Evolutionary conservation across 1,140 invertebrate genomes (phyloP).

Genomic region (Cydia fagiglandana): DNA sequence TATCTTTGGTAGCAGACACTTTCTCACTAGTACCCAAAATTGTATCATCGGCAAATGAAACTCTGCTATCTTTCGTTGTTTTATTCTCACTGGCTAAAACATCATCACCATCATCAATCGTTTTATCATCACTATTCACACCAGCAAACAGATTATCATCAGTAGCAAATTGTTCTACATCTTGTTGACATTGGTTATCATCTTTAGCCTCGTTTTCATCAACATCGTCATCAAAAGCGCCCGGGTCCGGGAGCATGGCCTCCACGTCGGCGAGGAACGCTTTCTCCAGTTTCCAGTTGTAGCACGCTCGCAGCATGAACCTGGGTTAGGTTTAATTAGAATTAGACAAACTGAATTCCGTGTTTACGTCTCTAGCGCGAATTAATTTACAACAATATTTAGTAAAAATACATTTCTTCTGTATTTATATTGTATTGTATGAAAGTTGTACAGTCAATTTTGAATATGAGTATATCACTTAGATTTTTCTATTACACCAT

Average conservation of each 20-base stretch:
- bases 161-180: not conserved
- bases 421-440: too few species aligned
- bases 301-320: slow-evolving; percentile 91
- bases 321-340: not conserved
- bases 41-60: not conserved
- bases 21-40: not conserved
- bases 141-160: not conserved
- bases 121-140: not conserved
- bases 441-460: too few species aligned
- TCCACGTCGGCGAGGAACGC: slow-evolving; percentile 93
- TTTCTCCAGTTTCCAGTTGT: slow-evolving; percentile 95
- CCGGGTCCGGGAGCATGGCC: slow-evolving; percentile 82
- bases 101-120: not conserved
- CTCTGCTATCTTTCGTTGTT: not conserved
- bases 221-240: slow-evolving; percentile 69
- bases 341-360: too few species aligned
- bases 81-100: not conserved
- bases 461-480: too few species aligned
- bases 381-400: too few species aligned
- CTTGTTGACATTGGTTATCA: slow-evolving; percentile 16
- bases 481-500: too few species aligned
- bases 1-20: not conserved
- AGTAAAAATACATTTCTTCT: too few species aligned
- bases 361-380: too few species aligned
- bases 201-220: slow-evolving; percentile 34